Percentiles rank a stretch among this genome's conserved stretches.
These are phyloP conservation scores for Diachasma alloeum DNA, from an alignment of 1,140 invertebrate species.

Conservation along the genomic window DNA sequence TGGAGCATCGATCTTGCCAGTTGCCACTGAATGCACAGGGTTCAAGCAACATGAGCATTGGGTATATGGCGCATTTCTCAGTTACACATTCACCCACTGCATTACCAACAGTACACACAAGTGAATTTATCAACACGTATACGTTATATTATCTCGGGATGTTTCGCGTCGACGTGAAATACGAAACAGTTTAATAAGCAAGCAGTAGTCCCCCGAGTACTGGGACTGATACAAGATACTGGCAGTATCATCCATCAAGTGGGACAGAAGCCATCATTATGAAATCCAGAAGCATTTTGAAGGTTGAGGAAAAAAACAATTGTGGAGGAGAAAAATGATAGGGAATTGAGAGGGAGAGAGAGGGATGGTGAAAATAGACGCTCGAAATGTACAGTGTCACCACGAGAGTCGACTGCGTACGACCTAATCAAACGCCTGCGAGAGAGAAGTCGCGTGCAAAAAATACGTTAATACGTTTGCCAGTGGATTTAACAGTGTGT, in stretches of 20 bases:
- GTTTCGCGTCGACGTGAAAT: slow-evolving; percentile 45
- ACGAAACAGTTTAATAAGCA: slow-evolving; percentile 56
- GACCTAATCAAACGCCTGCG: slow-evolving; percentile 41
- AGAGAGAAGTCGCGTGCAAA: slow-evolving; percentile 52
- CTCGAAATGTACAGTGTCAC: background rate
- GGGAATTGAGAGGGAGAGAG: background rate
- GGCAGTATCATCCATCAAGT: slow-evolving; percentile 46
- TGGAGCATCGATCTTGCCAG: slow-evolving; percentile 46
- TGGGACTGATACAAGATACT: slow-evolving; percentile 48
- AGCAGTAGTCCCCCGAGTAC: slow-evolving; percentile 40
- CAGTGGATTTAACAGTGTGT: slow-evolving; percentile 25
- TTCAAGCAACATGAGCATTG: background rate
- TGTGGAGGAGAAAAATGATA: background rate
- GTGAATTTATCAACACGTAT: slow-evolving; percentile 11
- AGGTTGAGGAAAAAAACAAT: background rate
- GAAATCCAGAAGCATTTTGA: slow-evolving; percentile 28
- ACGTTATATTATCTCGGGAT: slow-evolving; percentile 25
- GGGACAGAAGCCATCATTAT: slow-evolving; percentile 40
- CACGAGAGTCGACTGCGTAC: background rate
- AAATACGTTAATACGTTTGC: slow-evolving; percentile 59
- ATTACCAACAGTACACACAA: background rate
- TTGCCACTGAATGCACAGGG: background rate
- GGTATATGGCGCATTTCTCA: background rate
- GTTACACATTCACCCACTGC: background rate
- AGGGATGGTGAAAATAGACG: background rate